Percentiles rank a stretch among this genome's conserved stretches.
Evolutionary conservation across 2,113 vertebrate species (phyloP).

Genomic region (Notechis scutatus): DNA sequence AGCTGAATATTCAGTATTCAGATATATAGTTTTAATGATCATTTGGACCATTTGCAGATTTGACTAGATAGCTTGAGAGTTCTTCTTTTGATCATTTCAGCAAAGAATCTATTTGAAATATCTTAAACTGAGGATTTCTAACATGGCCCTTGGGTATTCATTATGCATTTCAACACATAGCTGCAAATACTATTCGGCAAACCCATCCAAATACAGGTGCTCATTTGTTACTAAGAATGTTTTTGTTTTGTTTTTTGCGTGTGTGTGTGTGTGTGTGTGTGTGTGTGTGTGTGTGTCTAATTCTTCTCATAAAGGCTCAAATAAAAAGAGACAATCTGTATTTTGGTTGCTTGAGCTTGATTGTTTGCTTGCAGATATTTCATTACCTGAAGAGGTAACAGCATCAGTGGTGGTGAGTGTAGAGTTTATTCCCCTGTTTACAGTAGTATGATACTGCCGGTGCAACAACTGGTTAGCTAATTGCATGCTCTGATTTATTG

Average conservation of each 20-base stretch:
- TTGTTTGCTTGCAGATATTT: neutral
- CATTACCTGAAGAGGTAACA: neutral
- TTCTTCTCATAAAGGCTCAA: neutral
- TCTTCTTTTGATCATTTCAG: neutral
- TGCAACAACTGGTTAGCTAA: no score
- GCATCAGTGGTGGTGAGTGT: neutral
- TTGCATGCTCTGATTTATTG: no score
- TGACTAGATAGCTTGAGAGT: neutral
- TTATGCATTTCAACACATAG: neutral
- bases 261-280: neutral
- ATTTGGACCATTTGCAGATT: neutral
- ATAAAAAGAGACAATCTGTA: neutral
- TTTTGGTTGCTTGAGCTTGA: neutral
- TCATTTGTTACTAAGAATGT: neutral
- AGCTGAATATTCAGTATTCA: neutral
- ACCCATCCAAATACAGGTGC: neutral
- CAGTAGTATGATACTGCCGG: no score
- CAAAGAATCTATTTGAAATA: neutral
- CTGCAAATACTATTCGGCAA: neutral
- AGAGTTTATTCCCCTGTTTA: neutral
- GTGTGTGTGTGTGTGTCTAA: neutral
- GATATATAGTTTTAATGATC: neutral
- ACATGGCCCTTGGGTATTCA: neutral
- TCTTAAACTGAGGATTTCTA: neutral
- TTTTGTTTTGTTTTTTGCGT: neutral